A percentile compares a stretch with the other conserved stretches of the same genome.
phyloP scores from a whole-genome alignment of 2,113 vertebrate species.

The Bubo bubo region DNA sequence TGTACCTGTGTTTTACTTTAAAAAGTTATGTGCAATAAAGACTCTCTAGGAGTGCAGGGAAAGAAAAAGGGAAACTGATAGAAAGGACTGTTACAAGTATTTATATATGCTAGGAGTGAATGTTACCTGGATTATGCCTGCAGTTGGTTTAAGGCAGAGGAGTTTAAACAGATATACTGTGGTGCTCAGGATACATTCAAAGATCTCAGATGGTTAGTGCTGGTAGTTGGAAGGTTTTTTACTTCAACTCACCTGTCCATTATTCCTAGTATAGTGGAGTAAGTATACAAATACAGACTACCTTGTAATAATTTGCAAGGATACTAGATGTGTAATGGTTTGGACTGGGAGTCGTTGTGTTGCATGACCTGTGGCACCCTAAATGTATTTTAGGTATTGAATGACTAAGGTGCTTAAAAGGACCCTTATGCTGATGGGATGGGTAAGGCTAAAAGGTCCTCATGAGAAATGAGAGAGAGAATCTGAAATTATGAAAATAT shows the following conservation, averaged over 20 bases:
- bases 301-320: background rate
- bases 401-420: background rate
- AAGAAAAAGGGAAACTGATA: background rate
- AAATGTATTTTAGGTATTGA: background rate
- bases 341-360: background rate
- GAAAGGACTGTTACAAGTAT: background rate
- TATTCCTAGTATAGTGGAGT: background rate
- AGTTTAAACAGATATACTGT: background rate
- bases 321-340: background rate
- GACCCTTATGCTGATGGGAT: background rate
- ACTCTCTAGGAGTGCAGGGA: background rate
- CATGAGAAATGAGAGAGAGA: background rate
- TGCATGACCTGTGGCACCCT: background rate
- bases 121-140: background rate
- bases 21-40: background rate
- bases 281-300: background rate
- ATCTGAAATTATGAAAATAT: background rate
- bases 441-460: background rate
- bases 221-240: background rate
- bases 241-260: background rate
- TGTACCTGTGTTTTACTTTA: background rate
- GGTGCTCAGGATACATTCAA: background rate
- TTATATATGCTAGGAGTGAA: background rate
- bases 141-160: background rate
- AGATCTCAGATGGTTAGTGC: background rate